Base-by-base conservation (phyloP, 2,113 vertebrate species). In the Emberiza fucata region DNA sequence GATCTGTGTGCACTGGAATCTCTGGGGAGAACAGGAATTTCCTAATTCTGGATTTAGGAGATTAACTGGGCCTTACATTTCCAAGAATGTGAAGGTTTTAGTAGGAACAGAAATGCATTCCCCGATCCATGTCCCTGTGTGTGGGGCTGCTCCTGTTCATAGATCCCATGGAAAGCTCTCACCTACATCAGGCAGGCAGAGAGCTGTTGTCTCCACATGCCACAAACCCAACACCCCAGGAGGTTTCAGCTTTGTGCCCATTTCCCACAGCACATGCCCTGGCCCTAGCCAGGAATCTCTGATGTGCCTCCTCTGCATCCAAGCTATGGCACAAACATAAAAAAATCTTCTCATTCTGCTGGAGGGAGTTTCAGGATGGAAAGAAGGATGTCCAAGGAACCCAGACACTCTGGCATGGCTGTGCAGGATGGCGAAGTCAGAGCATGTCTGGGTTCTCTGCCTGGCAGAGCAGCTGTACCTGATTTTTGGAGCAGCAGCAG, bases 121-220 rank as follows among this genome's bases (percentile, higher is more conserved):
- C 2, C 29, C 50, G 40, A 13, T 78, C 40, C 1, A 0, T 14
- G 12, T 69, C 12, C 9, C n/a, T 4, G 1, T 8, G 1, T 35
- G 1, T 29, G 27, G 54, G 39, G 42, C 35, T 53, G 56, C 45
- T 83, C 3, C 3, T 1, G 1, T 12, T 64, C 40, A 28, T 3
- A 33, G 24, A 14, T 37, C 7, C 33, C 61, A 9, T 12, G 20
- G 65, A 16, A 45, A 81, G 17, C 14, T 35, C 25, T 79, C 13
- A 6, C 27, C 63, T 35, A 9, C 7, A 1, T 9, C 5, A 48
- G 50, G 28, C 19, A 24, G 0, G 1, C 3, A 7, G 10, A 7
- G 4, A 24, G 47, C 27, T 44, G 54, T 20, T 44, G 4, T 73
- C 44, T n/a, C 35, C 1, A 0, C 0, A 0, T 50, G 79, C 69